Evolutionary conservation across 2,797 vertebrate species (phyloP).

Genomic region (Anableps anableps): DNA sequence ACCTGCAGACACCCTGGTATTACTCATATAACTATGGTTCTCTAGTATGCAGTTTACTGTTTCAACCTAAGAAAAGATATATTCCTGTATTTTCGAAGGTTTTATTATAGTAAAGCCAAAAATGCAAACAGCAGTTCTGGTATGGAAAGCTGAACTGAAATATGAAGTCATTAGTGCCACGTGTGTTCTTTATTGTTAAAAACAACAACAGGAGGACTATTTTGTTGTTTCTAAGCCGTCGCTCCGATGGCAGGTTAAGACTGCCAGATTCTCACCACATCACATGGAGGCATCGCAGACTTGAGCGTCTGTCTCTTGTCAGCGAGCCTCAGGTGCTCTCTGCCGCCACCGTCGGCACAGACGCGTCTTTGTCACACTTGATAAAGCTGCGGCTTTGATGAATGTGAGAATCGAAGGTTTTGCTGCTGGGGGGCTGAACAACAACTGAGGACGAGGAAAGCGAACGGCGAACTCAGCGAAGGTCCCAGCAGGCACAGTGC

Average conservation of each 20-base stretch:
- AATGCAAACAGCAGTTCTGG: background rate
- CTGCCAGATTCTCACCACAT: slow-evolving; percentile 51
- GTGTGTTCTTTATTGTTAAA: background rate
- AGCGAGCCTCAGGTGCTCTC: slow-evolving; percentile 69
- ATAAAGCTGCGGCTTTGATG: slow-evolving; percentile 63
- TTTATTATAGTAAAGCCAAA: background rate
- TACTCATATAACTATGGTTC: background rate
- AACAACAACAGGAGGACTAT: background rate
- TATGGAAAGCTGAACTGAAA: background rate
- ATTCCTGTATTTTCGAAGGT: background rate
- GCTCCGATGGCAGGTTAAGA: slow-evolving; percentile 46
- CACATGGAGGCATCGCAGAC: slow-evolving; percentile 43
- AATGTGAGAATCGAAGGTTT: slow-evolving; percentile 54
- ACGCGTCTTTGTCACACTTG: slow-evolving; percentile 50
- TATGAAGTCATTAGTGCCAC: background rate
- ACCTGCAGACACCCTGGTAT: no score
- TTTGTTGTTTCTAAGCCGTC: background rate
- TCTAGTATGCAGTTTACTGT: background rate
- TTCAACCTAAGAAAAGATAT: background rate
- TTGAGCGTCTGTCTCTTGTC: slow-evolving; percentile 66
- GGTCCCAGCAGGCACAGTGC: slow-evolving; percentile 41
- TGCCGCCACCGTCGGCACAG: slow-evolving; percentile 42
- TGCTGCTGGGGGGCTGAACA: slow-evolving; percentile 27
- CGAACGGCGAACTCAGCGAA: slow-evolving; percentile 17
- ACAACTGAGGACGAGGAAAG: slow-evolving; percentile 45